A percentile compares a stretch with the other conserved stretches of the same genome.
Evolutionary conservation across 2,888 invertebrate genomes (phyloP).

Genomic region (Cyaniris semiargus): DNA sequence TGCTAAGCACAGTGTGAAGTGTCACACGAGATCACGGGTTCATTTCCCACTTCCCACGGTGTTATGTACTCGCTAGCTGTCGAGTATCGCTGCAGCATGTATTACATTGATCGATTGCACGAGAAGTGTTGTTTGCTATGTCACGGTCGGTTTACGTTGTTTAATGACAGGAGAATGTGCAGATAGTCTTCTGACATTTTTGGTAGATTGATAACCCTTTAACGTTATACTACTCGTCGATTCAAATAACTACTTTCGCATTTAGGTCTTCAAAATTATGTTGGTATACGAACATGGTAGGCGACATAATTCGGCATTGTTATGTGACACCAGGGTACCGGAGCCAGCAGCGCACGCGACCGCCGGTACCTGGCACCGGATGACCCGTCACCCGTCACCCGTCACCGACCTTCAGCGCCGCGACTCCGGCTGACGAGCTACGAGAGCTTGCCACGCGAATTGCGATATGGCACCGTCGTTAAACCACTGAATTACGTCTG

Average conservation of each 20-base stretch:
- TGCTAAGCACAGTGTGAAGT: neutral
- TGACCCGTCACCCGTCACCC: neutral
- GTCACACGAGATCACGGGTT: neutral
- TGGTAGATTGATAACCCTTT: neutral
- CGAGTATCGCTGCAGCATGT: neutral
- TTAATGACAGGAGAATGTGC: neutral
- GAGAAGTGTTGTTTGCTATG: neutral
- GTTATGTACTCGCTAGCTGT: neutral
- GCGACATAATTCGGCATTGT: neutral
- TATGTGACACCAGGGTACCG: neutral
- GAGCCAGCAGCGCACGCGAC: neutral
- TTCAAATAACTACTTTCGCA: no score
- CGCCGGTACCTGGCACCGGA: slow-evolving; percentile 4
- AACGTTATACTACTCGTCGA: no score
- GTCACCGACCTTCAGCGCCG: neutral
- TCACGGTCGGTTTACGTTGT: neutral
- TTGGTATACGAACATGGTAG: neutral
- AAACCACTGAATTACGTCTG: neutral
- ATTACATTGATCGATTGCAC: neutral
- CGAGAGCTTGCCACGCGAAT: neutral
- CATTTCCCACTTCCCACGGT: neutral
- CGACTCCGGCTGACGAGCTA: neutral
- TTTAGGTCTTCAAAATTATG: no score
- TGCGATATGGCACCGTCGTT: neutral
- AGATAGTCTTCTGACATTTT: neutral